Percentiles rank a stretch among this genome's conserved stretches.
Conservation (phyloP, 2,797 vertebrate species). For the Mycteria americana region DNA sequence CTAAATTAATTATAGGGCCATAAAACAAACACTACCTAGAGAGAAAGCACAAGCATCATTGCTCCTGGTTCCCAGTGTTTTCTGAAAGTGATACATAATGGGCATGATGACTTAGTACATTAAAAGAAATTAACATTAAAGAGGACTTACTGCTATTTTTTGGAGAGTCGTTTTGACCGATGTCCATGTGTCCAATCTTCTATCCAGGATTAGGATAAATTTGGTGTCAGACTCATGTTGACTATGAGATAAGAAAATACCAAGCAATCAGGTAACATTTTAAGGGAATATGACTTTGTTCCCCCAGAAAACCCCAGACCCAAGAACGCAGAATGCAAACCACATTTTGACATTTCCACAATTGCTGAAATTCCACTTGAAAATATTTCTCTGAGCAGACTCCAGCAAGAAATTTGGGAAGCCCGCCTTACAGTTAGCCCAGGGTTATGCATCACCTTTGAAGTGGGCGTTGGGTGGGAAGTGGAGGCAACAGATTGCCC, state of each 20-base stretch:
- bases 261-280: background rate
- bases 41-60: background rate
- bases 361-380: background rate
- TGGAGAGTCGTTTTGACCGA: conserved; percentile 93
- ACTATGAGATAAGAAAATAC: conserved; percentile 71
- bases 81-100: background rate
- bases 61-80: background rate
- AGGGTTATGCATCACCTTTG: background rate
- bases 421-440: background rate
- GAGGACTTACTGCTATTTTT: conserved; percentile 88
- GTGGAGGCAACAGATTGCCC: background rate
- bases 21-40: background rate
- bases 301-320: background rate
- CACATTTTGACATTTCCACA: background rate
- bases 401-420: background rate
- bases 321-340: background rate
- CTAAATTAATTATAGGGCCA: conserved; percentile 29
- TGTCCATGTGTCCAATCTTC: conserved; percentile 93
- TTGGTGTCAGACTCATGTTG: conserved; percentile 86
- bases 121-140: background rate
- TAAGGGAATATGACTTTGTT: background rate
- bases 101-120: background rate
- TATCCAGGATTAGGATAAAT: conserved; percentile 95
- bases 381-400: background rate
- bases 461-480: fast-evolving